These are phyloP conservation scores for Oreochromis spilurus DNA, from an alignment of 2,113 vertebrate genomes.

Conservation along the genomic window DNA sequence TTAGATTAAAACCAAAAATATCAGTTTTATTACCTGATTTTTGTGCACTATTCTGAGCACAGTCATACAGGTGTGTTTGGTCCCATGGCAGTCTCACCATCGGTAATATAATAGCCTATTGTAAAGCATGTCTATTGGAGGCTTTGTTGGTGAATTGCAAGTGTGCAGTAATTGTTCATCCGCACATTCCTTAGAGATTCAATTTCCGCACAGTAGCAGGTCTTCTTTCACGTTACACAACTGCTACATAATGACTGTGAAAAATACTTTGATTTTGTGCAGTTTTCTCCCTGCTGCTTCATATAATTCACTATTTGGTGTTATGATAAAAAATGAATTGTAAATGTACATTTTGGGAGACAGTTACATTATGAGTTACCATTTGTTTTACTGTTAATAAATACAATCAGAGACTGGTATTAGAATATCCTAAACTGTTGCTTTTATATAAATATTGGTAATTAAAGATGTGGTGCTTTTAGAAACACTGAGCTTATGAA, in stretches of 20 bases:
- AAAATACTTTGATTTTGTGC: neutral
- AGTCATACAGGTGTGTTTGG: neutral
- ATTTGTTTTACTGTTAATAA: neutral
- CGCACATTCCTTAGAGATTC: neutral
- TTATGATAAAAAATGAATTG: neutral
- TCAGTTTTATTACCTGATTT: neutral
- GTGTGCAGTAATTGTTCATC: neutral
- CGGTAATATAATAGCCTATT: conserved; percentile 26
- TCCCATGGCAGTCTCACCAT: neutral
- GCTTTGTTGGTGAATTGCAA: neutral
- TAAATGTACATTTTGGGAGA: neutral
- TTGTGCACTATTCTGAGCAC: neutral
- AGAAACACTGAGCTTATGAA: neutral
- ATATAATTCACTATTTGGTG: neutral
- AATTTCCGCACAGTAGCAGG: neutral
- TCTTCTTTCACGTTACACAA: neutral
- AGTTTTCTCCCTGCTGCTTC: neutral
- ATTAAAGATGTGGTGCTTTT: neutral
- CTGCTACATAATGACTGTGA: neutral
- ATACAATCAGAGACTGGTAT: neutral
- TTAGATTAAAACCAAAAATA: neutral
- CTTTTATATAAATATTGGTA: neutral
- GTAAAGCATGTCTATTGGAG: neutral
- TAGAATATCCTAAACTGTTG: rapidly evolving
- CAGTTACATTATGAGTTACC: neutral